Conservation (phyloP, 2,888 invertebrate genomes). For the Eupithecia dodoneata region DNA sequence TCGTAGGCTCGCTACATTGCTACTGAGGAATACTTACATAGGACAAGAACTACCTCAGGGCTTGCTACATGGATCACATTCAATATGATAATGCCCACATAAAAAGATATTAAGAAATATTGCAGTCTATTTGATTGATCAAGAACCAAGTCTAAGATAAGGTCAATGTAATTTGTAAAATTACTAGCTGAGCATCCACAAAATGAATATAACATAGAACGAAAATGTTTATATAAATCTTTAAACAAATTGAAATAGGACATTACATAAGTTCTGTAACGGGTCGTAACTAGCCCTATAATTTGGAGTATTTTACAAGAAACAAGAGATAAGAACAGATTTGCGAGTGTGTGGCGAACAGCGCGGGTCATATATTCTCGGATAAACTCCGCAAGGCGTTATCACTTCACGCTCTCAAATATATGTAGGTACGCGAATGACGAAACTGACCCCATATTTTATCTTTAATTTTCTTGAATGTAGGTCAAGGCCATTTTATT, state of each 20-base stretch:
- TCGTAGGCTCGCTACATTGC: slow-evolving; percentile 22
- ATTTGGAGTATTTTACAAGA: slow-evolving; percentile 34
- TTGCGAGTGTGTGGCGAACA: slow-evolving; percentile 28
- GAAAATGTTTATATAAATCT: neutral
- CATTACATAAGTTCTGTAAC: slow-evolving; percentile 35
- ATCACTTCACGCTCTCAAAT: slow-evolving; percentile 40
- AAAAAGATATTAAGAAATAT: neutral
- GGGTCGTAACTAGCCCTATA: slow-evolving; percentile 6
- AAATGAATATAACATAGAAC: neutral
- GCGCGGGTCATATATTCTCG: slow-evolving; percentile 40
- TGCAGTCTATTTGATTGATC: neutral
- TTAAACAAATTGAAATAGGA: slow-evolving; percentile 14
- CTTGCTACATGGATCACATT: slow-evolving; percentile 6
- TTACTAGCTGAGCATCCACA: neutral
- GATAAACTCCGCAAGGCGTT: slow-evolving; percentile 42
- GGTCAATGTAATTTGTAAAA: neutral
- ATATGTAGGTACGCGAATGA: slow-evolving; percentile 34
- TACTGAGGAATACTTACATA: slow-evolving; percentile 17
- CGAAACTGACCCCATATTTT: slow-evolving; percentile 42
- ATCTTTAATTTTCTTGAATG: slow-evolving; percentile 34
- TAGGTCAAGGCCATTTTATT: slow-evolving; percentile 48
- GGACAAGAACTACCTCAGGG: slow-evolving; percentile 15
- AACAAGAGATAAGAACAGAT: slow-evolving; percentile 36
- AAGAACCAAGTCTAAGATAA: neutral
- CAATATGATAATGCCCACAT: neutral